Base-by-base conservation (phyloP, 64 coral and sea anemone species). In the Astreopora myriophthalma region DNA sequence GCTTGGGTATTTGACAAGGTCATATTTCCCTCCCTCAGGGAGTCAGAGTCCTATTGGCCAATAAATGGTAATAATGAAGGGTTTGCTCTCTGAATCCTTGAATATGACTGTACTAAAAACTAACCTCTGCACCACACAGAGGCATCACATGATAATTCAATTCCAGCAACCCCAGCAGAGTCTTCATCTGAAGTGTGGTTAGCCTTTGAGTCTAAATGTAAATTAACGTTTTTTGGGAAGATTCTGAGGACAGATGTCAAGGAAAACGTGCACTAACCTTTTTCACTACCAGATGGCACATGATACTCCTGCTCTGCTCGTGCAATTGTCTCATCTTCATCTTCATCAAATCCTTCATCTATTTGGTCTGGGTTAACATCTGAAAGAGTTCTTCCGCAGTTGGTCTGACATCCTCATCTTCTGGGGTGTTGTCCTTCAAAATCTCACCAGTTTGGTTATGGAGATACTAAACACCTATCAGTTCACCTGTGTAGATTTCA, bases 281-380 rank as follows among this genome's bases (percentile, higher is more conserved):
- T 67, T 3, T 67, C 63, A 67, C 19, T 67, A 26, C 63, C 1
- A 12, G 6, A 25, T 57, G 51, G 57, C 63, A n/a, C 28, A n/a
- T n/a, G n/a, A n/a, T n/a, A 77, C 6, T 25, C 87, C 42, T 89
- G 69, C 22, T 32, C 46, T 35, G 71, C 75, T 8, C 3, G 25
- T 26, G 48, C 73, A 29, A 91, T 58, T 33, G 90, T 92, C 22
- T 92, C 1, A 75, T 92, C 90, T 57, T 73, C 34, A 25, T 33
- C 32, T 25, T 92, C 80, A 14, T 86, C 69, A 67, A 86, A 62
- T 39, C 69, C 81, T 77, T 84, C 80, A 65, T 83, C 76, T 2
- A 81, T 27, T 48, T 79, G 23, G 10, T 73, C 62, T 30, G 24
- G 75, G 30, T 71, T 76, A 6, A 84, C 30, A 58, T 70, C 49